These are phyloP conservation scores for Sinocyclocheilus anophthalmus DNA, from an alignment of 2,113 vertebrate genomes.

Conservation along the genomic window DNA sequence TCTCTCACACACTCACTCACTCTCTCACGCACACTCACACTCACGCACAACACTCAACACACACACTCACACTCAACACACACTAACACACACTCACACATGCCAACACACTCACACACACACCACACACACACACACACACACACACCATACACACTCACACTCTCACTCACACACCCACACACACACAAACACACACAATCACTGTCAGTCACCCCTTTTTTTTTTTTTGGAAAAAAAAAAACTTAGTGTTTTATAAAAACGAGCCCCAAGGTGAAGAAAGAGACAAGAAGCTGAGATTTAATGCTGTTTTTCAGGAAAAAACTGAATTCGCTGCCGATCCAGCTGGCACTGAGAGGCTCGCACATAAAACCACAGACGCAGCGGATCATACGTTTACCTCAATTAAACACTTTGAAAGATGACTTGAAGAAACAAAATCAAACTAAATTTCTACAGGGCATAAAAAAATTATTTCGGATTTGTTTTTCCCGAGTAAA, in stretches of 20 bases:
- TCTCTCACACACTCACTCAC: too few species aligned
- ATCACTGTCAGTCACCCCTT: too few species aligned
- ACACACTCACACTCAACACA: too few species aligned
- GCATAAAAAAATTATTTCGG: not conserved
- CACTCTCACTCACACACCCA: too few species aligned
- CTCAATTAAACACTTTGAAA: not conserved
- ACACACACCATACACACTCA: too few species aligned
- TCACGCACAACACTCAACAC: too few species aligned
- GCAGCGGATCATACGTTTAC: not conserved
- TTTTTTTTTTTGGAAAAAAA: too few species aligned
- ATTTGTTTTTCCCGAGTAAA: too few species aligned
- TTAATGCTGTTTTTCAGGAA: not conserved
- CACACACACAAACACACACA: too few species aligned
- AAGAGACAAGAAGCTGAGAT: not conserved
- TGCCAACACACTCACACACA: not conserved
- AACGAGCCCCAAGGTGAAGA: not conserved
- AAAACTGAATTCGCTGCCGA: not conserved
- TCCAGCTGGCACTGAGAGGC: not conserved
- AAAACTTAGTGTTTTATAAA: not conserved
- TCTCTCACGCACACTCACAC: too few species aligned
- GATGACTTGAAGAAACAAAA: not conserved
- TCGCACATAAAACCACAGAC: not conserved
- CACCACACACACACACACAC: too few species aligned
- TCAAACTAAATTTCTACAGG: not conserved
- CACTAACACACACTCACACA: too few species aligned